Conservation (phyloP, 1,140 invertebrate species). For the Nasonia longicornis region DNA sequence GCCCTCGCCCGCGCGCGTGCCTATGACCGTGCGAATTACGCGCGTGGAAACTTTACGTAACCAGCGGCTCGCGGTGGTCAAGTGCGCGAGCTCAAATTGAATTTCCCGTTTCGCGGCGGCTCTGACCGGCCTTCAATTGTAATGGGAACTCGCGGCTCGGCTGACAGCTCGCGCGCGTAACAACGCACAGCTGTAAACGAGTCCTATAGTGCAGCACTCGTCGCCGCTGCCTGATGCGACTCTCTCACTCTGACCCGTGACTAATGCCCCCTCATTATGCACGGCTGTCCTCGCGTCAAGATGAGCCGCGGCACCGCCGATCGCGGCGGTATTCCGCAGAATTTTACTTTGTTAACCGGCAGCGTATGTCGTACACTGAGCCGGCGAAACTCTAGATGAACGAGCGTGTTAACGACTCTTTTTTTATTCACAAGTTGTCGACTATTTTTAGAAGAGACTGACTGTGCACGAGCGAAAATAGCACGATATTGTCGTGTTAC, state of each 20-base stretch:
- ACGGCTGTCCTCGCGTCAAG: neutral
- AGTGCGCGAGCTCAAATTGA: conserved; percentile 57
- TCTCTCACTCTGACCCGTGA: conserved; percentile 43
- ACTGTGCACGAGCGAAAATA: neutral
- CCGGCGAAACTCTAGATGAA: neutral
- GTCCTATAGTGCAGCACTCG: conserved; percentile 9
- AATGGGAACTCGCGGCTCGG: conserved; percentile 54
- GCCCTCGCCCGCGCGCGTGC: neutral
- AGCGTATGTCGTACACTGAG: neutral
- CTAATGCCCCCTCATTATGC: conserved; percentile 22
- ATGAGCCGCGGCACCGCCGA: too few relatives aligned
- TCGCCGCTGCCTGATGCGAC: too few relatives aligned
- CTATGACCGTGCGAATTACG: conserved; percentile 6
- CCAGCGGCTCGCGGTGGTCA: conserved; percentile 30
- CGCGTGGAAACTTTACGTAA: conserved; percentile 35
- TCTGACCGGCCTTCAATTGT: conserved; percentile 65
- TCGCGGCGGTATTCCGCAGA: neutral
- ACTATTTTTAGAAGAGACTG: neutral
- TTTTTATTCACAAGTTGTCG: neutral
- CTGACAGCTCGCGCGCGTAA: neutral
- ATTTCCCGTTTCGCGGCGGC: conserved; percentile 60
- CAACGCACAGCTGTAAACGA: conserved; percentile 51
- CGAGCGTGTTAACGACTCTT: neutral
- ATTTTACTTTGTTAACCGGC: conserved; percentile 44
- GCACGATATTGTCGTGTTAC: neutral